These are phyloP conservation scores for Sogatella furcifera DNA, from an alignment of 1,140 invertebrate genomes.

Conservation along the genomic window DNA sequence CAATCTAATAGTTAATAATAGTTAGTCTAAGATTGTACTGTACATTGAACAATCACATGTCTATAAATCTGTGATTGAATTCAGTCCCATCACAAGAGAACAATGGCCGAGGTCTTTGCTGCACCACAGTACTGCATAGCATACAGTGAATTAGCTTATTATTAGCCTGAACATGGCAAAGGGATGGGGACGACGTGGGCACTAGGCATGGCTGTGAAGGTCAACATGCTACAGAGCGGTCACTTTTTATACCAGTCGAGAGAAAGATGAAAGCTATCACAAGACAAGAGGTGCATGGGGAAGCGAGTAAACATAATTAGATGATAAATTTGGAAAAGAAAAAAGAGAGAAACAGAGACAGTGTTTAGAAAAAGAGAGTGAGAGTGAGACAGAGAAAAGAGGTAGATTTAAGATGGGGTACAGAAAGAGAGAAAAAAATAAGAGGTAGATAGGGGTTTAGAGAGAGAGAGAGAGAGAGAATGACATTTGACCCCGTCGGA, in stretches of 20 bases:
- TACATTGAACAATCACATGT: too few species aligned
- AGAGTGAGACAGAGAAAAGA: background rate
- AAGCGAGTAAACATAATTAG: conserved; percentile 17
- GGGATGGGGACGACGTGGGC: background rate
- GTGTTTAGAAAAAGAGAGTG: background rate
- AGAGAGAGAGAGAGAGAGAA: background rate
- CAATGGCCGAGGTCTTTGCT: background rate
- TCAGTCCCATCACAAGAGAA: background rate
- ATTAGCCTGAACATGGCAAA: background rate
- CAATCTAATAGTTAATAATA: too few species aligned
- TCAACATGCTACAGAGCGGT: background rate
- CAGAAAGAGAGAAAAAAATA: too few species aligned
- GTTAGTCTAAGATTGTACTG: too few species aligned
- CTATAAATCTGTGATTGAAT: too few species aligned
- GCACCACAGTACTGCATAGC: background rate
- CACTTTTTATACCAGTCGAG: conserved; percentile 6
- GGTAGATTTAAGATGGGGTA: background rate
- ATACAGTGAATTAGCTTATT: background rate
- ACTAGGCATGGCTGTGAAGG: background rate
- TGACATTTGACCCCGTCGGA: background rate
- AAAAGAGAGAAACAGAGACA: background rate
- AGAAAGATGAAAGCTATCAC: conserved; percentile 6
- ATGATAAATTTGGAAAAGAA: background rate
- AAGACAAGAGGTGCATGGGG: background rate
- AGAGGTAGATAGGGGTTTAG: background rate